These are phyloP conservation scores for Tenthredo livida DNA, from an alignment of 2,888 invertebrate genomes.

Conservation along the genomic window DNA sequence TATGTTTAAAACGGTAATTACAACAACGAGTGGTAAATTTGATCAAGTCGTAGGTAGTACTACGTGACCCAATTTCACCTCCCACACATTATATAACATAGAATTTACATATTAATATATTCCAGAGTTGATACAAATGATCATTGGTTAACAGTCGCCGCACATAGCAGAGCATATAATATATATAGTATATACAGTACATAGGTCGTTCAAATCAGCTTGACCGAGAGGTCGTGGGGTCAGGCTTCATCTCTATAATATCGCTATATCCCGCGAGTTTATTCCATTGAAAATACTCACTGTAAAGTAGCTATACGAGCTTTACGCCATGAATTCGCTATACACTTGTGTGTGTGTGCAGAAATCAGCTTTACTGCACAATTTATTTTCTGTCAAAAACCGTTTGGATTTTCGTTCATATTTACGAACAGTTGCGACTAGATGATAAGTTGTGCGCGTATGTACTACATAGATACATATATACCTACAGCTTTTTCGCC, in stretches of 20 bases:
- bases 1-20: background rate
- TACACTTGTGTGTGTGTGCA: background rate
- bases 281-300: background rate
- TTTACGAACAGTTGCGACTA: background rate
- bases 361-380: background rate
- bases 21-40: background rate
- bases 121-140: conserved; percentile 9
- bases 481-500: background rate
- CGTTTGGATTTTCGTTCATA: background rate
- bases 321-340: background rate
- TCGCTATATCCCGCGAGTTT: background rate
- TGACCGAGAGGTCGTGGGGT: background rate
- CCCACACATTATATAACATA: background rate
- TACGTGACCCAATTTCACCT: background rate
- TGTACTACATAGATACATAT: background rate
- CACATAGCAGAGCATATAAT: background rate
- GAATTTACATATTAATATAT: conserved; percentile 7
- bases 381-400: background rate
- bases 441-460: background rate
- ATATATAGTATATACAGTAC: no score
- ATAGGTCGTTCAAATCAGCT: background rate
- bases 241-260: background rate
- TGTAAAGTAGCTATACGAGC: background rate
- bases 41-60: background rate
- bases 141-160: conserved; percentile 18